Conservation (phyloP, 2,113 vertebrate species). For the Piaya cayana region DNA sequence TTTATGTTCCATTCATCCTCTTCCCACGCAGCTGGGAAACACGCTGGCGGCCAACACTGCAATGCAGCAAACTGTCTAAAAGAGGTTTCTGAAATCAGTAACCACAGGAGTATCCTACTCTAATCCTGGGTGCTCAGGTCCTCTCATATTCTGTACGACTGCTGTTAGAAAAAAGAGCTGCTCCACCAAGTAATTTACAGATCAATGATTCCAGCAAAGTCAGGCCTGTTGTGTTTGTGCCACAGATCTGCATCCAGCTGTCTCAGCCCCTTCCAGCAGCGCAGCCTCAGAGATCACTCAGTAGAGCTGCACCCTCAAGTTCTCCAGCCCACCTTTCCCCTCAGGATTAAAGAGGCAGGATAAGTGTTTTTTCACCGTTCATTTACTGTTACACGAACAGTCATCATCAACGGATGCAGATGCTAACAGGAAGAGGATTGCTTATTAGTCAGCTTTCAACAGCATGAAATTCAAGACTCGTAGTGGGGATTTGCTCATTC, state of each 20-base stretch:
- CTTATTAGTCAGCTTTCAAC: not conserved
- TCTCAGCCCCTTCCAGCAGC: not conserved
- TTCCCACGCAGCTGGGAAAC: not conserved
- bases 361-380: not conserved
- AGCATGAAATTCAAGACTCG: not conserved
- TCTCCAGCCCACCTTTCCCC: not conserved
- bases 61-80: not conserved
- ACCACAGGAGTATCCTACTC: rapidly evolving
- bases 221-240: not conserved
- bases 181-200: not conserved
- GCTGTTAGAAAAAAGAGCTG: not conserved
- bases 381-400: not conserved
- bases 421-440: not conserved
- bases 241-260: not conserved
- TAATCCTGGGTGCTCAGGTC: not conserved
- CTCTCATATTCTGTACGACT: not conserved
- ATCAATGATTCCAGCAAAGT: not conserved
- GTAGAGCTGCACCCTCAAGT: not conserved
- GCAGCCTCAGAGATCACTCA: not conserved
- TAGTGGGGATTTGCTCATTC: not conserved
- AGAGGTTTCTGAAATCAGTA: not conserved
- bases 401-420: not conserved
- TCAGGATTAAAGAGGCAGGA: not conserved
- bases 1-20: not conserved
- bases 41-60: not conserved